A percentile compares a stretch with the other conserved stretches of the same genome.
These are phyloP conservation scores for Bicyclus anynana DNA, from an alignment of 1,140 invertebrate species.

Conservation along the genomic window DNA sequence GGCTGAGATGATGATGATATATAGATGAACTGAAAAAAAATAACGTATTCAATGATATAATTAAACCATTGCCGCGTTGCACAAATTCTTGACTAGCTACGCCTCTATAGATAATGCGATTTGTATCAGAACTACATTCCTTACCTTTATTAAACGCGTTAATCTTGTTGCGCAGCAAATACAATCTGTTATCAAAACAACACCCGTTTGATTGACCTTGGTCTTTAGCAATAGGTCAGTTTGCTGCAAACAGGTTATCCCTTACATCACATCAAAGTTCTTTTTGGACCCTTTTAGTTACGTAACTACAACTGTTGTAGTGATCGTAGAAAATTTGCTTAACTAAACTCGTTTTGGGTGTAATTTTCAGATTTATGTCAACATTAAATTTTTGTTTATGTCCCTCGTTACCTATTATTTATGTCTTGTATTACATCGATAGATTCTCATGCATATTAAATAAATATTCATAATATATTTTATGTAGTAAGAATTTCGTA, in stretches of 20 bases:
- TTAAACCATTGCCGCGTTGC: slow-evolving; percentile 5
- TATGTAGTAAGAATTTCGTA: neutral
- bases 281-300: neutral
- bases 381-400: neutral
- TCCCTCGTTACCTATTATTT: neutral
- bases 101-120: slow-evolving; percentile 14
- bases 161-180: slow-evolving; percentile 20
- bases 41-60: slow-evolving; percentile 2
- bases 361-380: neutral
- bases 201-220: slow-evolving; percentile 22
- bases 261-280: slow-evolving; percentile 1
- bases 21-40: too few relatives aligned
- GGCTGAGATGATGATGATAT: too few relatives aligned
- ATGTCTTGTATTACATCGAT: neutral
- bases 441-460: neutral
- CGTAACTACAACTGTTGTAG: slow-evolving; percentile 2
- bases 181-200: slow-evolving; percentile 15
- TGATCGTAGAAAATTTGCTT: neutral
- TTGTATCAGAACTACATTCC: slow-evolving; percentile 31
- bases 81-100: slow-evolving; percentile 23
- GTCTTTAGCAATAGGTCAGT: slow-evolving; percentile 33
- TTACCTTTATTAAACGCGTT: slow-evolving; percentile 25
- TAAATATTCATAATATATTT: neutral
- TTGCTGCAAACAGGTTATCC: slow-evolving; percentile 15
- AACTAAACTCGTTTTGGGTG: neutral